Conservation (phyloP, 2,113 vertebrate species). For the Poecilia latipinna region DNA sequence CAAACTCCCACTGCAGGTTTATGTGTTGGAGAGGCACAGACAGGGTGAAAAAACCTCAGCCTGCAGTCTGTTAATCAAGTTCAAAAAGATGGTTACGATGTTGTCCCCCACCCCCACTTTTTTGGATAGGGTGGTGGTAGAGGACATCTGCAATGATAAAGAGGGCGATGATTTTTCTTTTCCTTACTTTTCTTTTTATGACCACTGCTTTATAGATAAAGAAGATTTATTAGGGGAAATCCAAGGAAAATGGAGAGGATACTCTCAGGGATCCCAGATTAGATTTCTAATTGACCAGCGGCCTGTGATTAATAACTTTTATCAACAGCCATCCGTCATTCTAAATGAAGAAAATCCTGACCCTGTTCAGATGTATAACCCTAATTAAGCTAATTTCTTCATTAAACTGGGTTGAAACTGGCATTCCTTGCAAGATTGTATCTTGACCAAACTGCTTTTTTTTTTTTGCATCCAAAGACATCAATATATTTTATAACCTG, state of each 20-base stretch:
- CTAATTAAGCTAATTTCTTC: slow-evolving; percentile 69
- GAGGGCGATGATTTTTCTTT: slow-evolving; percentile 59
- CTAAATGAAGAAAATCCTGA: slow-evolving; percentile 71
- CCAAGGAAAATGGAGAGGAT: slow-evolving; percentile 69
- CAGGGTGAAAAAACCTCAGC: slow-evolving; percentile 39
- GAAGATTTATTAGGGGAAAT: slow-evolving; percentile 75
- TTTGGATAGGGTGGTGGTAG: slow-evolving; percentile 26
- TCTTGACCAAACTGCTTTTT: neutral
- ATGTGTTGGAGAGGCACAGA: slow-evolving; percentile 71
- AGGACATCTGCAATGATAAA: slow-evolving; percentile 68
- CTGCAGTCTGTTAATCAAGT: slow-evolving; percentile 72
- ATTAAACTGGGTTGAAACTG: slow-evolving; percentile 51
- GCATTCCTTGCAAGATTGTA: slow-evolving; percentile 27
- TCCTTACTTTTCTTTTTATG: slow-evolving; percentile 63
- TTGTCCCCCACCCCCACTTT: slow-evolving; percentile 14
- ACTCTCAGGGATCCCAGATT: slow-evolving; percentile 70
- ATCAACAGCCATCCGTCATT: slow-evolving; percentile 75
- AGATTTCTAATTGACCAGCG: slow-evolving; percentile 71
- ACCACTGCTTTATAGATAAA: slow-evolving; percentile 71
- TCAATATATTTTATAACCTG: slow-evolving; percentile 1
- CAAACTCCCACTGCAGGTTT: slow-evolving; percentile 70
- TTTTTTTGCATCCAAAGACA: neutral
- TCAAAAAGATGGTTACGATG: slow-evolving; percentile 68
- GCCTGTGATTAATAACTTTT: slow-evolving; percentile 70
- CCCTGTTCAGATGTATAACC: slow-evolving; percentile 67